phyloP scores from a whole-genome alignment of 2,797 vertebrate genomes.

The Aeoliscus strigatus region DNA sequence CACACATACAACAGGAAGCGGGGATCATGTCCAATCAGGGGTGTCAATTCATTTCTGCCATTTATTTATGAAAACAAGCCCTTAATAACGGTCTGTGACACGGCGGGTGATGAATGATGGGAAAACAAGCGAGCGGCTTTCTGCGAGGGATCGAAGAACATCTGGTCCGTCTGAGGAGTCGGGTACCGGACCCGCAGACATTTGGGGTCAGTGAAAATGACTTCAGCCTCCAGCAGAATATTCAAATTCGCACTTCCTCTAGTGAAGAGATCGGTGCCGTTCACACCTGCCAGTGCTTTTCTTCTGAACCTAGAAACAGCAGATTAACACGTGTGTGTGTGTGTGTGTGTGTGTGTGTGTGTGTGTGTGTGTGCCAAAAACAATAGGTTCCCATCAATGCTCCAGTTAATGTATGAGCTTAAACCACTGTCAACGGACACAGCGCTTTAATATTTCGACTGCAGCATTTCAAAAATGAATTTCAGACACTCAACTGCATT shows the following conservation, averaged over 20 bases:
- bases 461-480: conserved; percentile 30
- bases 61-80: conserved; percentile 75
- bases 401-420: no score
- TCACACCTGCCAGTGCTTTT: conserved; percentile 73
- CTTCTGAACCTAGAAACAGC: no score
- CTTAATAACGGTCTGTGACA: conserved; percentile 75
- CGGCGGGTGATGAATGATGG: conserved; percentile 76
- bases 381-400: no score
- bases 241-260: conserved; percentile 57
- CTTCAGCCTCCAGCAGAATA: conserved; percentile 54
- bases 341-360: no score
- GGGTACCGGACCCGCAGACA: conserved; percentile 40
- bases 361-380: no score
- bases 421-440: no score
- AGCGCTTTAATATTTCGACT: no score
- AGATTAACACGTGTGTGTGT: no score
- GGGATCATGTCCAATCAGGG: conserved; percentile 76
- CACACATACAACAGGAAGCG: conserved; percentile 77
- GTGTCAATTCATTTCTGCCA: conserved; percentile 70
- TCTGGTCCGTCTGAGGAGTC: conserved; percentile 56
- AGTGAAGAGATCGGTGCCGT: conserved; percentile 21
- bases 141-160: conserved; percentile 46
- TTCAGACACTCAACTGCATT: conserved; percentile 28
- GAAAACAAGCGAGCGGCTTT: conserved; percentile 67
- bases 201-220: conserved; percentile 61